Base-by-base conservation (phyloP, 2,113 vertebrate species). In the Lethenteron reissneri region DNA sequence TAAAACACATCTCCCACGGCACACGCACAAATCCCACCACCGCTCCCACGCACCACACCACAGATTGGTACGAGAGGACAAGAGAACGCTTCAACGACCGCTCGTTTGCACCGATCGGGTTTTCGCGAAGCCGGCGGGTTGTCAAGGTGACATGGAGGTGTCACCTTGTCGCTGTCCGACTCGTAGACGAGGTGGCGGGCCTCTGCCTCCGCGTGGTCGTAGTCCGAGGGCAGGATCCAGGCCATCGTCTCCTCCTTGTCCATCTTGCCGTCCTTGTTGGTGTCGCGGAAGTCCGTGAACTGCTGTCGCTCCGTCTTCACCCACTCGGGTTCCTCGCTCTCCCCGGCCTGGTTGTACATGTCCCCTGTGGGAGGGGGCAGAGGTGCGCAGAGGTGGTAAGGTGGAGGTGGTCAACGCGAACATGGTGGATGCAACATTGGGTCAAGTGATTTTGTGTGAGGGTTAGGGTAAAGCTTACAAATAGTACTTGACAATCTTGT, bases 171-270 rank as follows among this genome's bases (percentile, higher is more conserved):
- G 0, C 75, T 79, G 77, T 94, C 89, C 0, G 87, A 90, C 77
- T 89, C 88, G 0, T 84, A 81, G 72, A 94, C 83, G 60, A 94
- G 75, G 74, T 94, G 89, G 72, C 81, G 86, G 75, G 89, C 85
- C 71, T 94, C 89, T 17, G 87, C 85, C 70, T 87, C 82, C 0
- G 87, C 83, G 21, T 90, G 88, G 78, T 94, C 87, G 1, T 88
- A 82, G 69, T 88, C 84, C 0, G 81, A 81, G 0, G 89, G 89
- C 57, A 90, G 76, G 74, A 92, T 82, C 89, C 89, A 94, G 19
- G 84, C 74, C 56, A 83, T 80, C 0, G 91, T 82, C 74, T 94
- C 89, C 0, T 9, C 58, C 11, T 75, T 74, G 15, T 94, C 85
- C 77, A 94, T 77, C 70, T 78, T 80, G 2, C 89, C 88, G 1